A percentile compares a stretch with the other conserved stretches of the same genome.
phyloP scores from a whole-genome alignment of 2,888 invertebrate species.

The Orthosia gracilis region DNA sequence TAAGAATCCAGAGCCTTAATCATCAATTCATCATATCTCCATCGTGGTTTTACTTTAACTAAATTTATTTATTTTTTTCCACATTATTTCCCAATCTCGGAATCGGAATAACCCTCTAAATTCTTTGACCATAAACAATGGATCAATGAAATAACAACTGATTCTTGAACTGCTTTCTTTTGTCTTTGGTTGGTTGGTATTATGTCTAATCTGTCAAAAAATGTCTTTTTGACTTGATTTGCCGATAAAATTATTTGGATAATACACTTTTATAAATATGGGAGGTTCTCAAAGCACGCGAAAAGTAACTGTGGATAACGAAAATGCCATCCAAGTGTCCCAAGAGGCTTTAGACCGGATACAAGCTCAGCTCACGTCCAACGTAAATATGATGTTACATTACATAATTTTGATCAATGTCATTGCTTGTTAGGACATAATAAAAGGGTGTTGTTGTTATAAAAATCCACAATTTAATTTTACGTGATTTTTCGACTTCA shows the following conservation, averaged over 20 bases:
- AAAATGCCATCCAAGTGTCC: constrained; percentile 89
- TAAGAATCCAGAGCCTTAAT: neutral
- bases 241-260: constrained; percentile 82
- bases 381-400: constrained; percentile 86
- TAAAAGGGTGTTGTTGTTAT: constrained; percentile 64
- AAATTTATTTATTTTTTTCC: neutral
- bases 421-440: constrained; percentile 78
- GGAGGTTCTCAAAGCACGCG: constrained; percentile 91
- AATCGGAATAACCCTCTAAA: neutral
- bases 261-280: constrained; percentile 87
- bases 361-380: constrained; percentile 84
- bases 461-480: constrained; percentile 21
- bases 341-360: constrained; percentile 88
- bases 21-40: neutral
- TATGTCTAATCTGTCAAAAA: constrained; percentile 74
- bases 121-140: constrained; percentile 38
- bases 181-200: constrained; percentile 52
- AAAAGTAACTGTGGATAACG: constrained; percentile 88
- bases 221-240: constrained; percentile 87
- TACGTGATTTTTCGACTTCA: constrained; percentile 12
- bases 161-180: constrained; percentile 19
- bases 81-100: no score
- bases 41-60: neutral
- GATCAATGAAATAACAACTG: constrained; percentile 33
- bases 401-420: constrained; percentile 90